Conservation (phyloP, 2,888 invertebrate species). For the Ceraclea dissimilis region DNA sequence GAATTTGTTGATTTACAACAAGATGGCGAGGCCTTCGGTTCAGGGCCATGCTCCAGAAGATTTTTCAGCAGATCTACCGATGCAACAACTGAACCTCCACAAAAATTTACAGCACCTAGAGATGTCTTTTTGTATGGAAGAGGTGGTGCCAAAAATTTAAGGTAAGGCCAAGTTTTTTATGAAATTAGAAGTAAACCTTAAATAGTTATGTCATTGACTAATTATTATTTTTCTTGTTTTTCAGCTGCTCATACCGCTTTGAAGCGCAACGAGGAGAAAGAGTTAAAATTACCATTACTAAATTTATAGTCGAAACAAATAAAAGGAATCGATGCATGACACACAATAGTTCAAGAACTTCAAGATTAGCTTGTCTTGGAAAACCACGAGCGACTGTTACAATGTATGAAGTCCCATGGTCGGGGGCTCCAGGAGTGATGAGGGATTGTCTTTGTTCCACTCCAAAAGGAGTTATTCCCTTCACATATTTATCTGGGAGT, state of each 20-base stretch:
- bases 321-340: constrained; percentile 43
- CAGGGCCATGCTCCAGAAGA: constrained; percentile 66
- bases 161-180: constrained; percentile 40
- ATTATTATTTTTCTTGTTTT: too few species aligned
- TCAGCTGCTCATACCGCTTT: constrained; percentile 79
- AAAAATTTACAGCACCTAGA: constrained; percentile 70
- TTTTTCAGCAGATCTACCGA: constrained; percentile 60
- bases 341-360: constrained; percentile 55
- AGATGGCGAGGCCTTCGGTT: constrained; percentile 72
- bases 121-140: constrained; percentile 82
- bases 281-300: constrained; percentile 67
- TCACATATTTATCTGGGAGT: constrained; percentile 69
- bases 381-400: constrained; percentile 62
- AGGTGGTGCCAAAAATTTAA: constrained; percentile 75
- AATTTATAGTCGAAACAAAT: constrained; percentile 54
- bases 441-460: constrained; percentile 75
- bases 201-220: too few species aligned
- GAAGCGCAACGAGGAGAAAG: constrained; percentile 78
- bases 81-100: constrained; percentile 55
- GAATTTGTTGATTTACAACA: constrained; percentile 84
- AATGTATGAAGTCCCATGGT: constrained; percentile 71
- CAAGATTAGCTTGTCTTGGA: constrained; percentile 63
- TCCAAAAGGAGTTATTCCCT: constrained; percentile 47
- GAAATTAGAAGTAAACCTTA: too few species aligned
- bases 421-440: constrained; percentile 56